A percentile compares a stretch with the other conserved stretches of the same genome.
These are phyloP conservation scores for Danaus plexippus DNA, from an alignment of 1,140 invertebrate species.

Conservation along the genomic window DNA sequence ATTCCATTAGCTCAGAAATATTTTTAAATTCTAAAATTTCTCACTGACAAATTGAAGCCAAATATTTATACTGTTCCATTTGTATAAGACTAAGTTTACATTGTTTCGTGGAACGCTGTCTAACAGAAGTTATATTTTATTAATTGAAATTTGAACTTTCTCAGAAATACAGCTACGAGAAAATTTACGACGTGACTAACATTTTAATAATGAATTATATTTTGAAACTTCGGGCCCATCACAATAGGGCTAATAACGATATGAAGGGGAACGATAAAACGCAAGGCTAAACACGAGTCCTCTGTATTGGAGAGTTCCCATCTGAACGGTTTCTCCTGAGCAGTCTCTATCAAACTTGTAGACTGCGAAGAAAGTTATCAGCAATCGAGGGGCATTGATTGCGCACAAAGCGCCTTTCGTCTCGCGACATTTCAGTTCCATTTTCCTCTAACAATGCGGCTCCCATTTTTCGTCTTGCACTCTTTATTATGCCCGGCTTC, in stretches of 20 bases:
- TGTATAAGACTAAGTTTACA: too few relatives aligned
- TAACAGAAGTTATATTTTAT: slow-evolving; percentile 2
- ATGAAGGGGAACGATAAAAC: slow-evolving; percentile 8
- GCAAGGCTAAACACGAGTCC: slow-evolving; percentile 11
- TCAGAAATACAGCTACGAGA: slow-evolving; percentile 10
- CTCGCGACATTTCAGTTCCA: slow-evolving; percentile 66
- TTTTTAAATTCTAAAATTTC: too few relatives aligned
- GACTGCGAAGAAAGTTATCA: slow-evolving; percentile 66
- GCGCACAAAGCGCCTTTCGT: slow-evolving; percentile 64
- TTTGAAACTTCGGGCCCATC: slow-evolving; percentile 18
- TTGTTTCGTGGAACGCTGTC: too few relatives aligned
- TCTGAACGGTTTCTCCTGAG: slow-evolving; percentile 39
- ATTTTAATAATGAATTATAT: slow-evolving; percentile 26
- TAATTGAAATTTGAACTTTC: slow-evolving; percentile 15
- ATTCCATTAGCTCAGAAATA: too few relatives aligned
- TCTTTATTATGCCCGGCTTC: slow-evolving; percentile 55
- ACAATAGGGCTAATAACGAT: slow-evolving; percentile 27
- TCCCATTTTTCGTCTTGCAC: slow-evolving; percentile 62
- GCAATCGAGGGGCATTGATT: slow-evolving; percentile 66
- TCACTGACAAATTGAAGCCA: too few relatives aligned
- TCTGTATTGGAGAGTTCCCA: slow-evolving; percentile 21
- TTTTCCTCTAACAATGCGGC: slow-evolving; percentile 60
- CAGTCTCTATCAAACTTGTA: slow-evolving; percentile 52
- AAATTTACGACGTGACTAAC: slow-evolving; percentile 34
- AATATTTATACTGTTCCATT: too few relatives aligned